Conservation (phyloP, 2,888 invertebrate genomes). For the Patella pellucida region DNA sequence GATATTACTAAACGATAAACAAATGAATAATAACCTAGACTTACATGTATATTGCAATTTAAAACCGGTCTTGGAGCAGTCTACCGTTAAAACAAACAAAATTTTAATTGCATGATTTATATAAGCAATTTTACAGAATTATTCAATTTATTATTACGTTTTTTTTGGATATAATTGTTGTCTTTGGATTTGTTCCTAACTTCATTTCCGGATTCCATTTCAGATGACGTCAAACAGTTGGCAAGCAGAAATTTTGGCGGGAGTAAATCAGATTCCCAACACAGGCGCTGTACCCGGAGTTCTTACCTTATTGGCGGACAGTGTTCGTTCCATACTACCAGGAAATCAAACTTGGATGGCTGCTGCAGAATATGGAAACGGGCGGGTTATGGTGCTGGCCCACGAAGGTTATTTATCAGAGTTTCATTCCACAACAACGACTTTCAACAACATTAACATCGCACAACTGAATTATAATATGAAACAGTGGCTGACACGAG, state of each 20-base stretch:
- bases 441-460: background rate
- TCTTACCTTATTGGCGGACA: background rate
- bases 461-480: background rate
- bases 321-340: background rate
- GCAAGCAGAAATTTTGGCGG: constrained; percentile 4
- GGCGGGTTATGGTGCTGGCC: background rate
- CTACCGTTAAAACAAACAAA: too few species aligned
- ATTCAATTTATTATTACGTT: too few species aligned
- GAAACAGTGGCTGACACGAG: background rate
- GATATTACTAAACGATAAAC: too few species aligned
- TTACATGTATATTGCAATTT: too few species aligned
- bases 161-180: too few species aligned
- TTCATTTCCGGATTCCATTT: too few species aligned
- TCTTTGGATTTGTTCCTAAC: too few species aligned
- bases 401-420: background rate
- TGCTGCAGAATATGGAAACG: background rate
- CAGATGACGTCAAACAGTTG: background rate
- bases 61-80: too few species aligned
- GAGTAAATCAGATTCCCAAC: background rate
- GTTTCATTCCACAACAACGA: background rate
- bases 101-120: too few species aligned
- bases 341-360: background rate
- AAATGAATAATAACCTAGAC: too few species aligned
- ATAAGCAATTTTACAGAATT: too few species aligned
- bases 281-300: background rate